Conservation (phyloP, 1,140 invertebrate species). For the Laupala kohalensis region DNA sequence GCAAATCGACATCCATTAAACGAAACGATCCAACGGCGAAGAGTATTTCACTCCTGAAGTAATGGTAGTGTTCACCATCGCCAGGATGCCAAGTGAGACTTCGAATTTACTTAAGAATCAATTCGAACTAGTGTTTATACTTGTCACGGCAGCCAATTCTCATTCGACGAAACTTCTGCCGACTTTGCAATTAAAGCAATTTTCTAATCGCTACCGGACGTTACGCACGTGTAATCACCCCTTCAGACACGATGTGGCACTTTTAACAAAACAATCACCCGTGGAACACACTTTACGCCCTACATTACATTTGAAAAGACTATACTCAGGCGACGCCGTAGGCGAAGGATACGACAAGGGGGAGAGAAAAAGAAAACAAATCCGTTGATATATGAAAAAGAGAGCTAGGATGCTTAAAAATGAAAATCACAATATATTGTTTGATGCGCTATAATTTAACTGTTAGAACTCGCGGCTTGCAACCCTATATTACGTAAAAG, state of each 20-base stretch:
- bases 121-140: neutral
- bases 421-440: neutral
- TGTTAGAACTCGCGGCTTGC: neutral
- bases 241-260: neutral
- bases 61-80: too few species aligned
- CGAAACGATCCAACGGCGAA: too few species aligned
- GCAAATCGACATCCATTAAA: too few species aligned
- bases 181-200: neutral
- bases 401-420: neutral
- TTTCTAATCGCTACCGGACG: neutral
- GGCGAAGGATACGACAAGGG: neutral
- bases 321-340: neutral
- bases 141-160: neutral
- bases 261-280: neutral
- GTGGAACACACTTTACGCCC: neutral
- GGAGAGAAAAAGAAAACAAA: neutral
- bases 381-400: neutral
- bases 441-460: neutral
- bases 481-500: neutral
- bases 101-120: neutral
- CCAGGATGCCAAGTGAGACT: neutral
- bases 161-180: too few species aligned
- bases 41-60: too few species aligned
- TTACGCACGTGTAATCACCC: too few species aligned
- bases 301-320: neutral